Conservation (phyloP, 2,888 invertebrate species). For the Shargacucullia verbasci region DNA sequence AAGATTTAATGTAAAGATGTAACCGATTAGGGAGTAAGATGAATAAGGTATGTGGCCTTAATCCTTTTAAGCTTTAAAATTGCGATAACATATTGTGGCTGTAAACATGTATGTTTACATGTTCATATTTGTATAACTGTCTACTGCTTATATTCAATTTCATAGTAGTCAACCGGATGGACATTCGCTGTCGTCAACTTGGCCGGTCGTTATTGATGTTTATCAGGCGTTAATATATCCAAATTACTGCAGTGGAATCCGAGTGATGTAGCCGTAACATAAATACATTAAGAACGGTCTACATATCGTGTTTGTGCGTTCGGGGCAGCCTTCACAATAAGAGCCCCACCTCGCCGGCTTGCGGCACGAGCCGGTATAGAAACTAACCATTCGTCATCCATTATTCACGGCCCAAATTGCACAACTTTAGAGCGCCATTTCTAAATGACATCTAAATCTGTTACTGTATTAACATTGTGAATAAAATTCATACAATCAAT, state of each 20-base stretch:
- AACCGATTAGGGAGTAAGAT: constrained; percentile 20
- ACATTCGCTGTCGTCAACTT: constrained; percentile 19
- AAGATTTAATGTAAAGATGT: constrained; percentile 21
- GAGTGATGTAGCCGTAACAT: constrained; percentile 36
- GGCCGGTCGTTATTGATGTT: constrained; percentile 19
- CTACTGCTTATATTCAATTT: constrained; percentile 14
- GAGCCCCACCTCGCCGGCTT: constrained; percentile 75
- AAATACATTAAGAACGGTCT: constrained; percentile 54
- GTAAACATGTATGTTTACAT: constrained; percentile 9
- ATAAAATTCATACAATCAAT: constrained; percentile 90
- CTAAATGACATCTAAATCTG: constrained; percentile 90
- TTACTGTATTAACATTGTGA: constrained; percentile 89
- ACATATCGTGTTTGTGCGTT: constrained; percentile 62
- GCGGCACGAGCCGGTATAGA: constrained; percentile 79
- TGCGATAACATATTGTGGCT: background rate
- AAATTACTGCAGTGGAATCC: constrained; percentile 40
- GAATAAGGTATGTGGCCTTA: constrained; percentile 2
- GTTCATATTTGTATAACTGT: constrained; percentile 18
- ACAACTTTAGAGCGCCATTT: constrained; percentile 89
- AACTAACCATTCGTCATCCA: constrained; percentile 87
- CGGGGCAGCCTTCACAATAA: constrained; percentile 71
- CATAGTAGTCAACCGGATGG: constrained; percentile 11
- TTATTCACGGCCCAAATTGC: constrained; percentile 89
- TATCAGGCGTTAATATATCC: constrained; percentile 37
- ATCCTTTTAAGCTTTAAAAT: constrained; percentile 1